Evolutionary conservation across 1,140 invertebrate genomes (phyloP).

Genomic region (Zaprionus ornatus): DNA sequence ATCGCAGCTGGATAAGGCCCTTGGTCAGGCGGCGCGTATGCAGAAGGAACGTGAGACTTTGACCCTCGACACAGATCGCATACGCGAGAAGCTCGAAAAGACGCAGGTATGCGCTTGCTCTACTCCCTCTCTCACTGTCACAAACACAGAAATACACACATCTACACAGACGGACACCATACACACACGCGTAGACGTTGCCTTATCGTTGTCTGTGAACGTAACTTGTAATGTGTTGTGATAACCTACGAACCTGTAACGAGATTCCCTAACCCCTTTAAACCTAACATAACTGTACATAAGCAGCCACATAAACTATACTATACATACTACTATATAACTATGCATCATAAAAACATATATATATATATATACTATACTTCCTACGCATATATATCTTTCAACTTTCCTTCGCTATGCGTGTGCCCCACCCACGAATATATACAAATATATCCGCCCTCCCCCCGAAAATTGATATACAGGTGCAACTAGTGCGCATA

Average conservation of each 20-base stretch:
- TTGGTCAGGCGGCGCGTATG: conserved; percentile 92
- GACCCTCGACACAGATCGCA: conserved; percentile 92
- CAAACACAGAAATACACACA: conserved; percentile 18
- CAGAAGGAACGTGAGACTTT: conserved; percentile 95
- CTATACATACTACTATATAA: conserved; percentile 49
- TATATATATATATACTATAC: conserved; percentile 31
- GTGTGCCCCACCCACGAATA: conserved; percentile 7
- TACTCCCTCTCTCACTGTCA: conserved; percentile 3
- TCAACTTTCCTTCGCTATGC: conserved; percentile 56
- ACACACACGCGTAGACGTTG: conserved; percentile 15
- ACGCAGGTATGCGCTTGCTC: conserved; percentile 88
- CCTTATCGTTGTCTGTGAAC: conserved; percentile 3
- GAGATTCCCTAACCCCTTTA: neutral
- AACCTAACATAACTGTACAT: neutral
- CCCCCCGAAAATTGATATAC: conserved; percentile 26
- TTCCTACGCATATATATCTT: conserved; percentile 69
- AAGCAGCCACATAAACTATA: conserved; percentile 22
- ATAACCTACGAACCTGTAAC: neutral
- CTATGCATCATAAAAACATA: conserved; percentile 35
- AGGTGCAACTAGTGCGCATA: conserved; percentile 89
- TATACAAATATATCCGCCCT: conserved; percentile 1
- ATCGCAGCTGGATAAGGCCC: conserved; percentile 94
- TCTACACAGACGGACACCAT: conserved; percentile 21
- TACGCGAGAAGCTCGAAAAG: conserved; percentile 95
- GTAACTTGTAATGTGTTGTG: conserved; percentile 4